Evolutionary conservation across 2,888 invertebrate genomes (phyloP), one percentile per base, ranked within the genome.

Genomic region (Drosophila helvetica): DNA sequence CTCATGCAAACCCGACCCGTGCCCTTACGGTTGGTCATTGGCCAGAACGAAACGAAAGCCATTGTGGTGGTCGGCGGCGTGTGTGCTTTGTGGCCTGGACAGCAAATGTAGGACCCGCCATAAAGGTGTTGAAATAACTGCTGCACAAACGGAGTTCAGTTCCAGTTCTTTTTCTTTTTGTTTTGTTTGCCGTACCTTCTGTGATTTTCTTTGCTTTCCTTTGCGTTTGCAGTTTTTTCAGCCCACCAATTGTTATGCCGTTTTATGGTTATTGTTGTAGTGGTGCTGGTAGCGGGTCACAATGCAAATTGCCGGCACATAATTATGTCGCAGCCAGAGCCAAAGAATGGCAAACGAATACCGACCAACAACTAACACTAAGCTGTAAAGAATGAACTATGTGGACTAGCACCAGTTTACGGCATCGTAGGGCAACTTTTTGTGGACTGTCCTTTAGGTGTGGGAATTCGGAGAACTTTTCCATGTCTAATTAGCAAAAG

Each of bases 101-200:
- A 74, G 69, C 79, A 78, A 79, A 79, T 79, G 81, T 79, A 67
- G 72, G 63, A 69, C 56, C 63, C 73, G 65, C 82, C 79, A 74
- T 75, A 75, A 83, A 86, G 85, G 85, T 86, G 85, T 87, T 86
- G 88, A 86, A 86, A 86, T 83, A 88, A 87, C 82, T 84, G 72
- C 78, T 77, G 74, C 71, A 67, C 72, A 66, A 38, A 38, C 38
- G 38, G 38, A 38, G 57, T 77, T 71, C 46, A n/a, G 56, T 75
- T 38, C 22, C 52, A 30, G 19, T 22, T 1, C 8, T 27, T 27
- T 27, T 8, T 8, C 27, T 8, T 27, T 25, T 9, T 5, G 18
- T 60, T 52, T 50, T 61, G 57, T 53, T 60, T 58, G 56, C 52
- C 46, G 54, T 62, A 2, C 15, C 38, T 15, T n/a, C 38, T 38